Evolutionary conservation across 2,797 vertebrate genomes (phyloP), one percentile per base, ranked within the genome.

Genomic region (Ctenosaura bakeri): DNA sequence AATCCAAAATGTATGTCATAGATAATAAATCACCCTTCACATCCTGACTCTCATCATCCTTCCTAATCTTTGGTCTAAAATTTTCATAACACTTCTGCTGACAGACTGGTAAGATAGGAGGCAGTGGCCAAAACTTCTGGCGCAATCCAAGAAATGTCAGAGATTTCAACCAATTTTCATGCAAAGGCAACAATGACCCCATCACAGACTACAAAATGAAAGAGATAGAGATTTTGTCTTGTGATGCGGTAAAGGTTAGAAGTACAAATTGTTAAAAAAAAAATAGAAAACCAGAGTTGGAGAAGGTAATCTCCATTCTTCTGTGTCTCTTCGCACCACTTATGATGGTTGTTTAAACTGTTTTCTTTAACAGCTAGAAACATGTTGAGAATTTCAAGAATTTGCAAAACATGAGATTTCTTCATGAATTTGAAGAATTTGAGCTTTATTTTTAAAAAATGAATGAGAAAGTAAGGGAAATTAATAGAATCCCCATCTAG

Each of bases 11-110:
- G 46, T 13, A 62, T 38, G 80, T 94, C 93, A 79, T 56, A n/a
- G 85, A 87, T 88, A 95, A 96, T 95, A 94, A 96, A 95, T 95
- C 92, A 95, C 35, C 14, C n/a, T 81, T 32, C 5, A n/a, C 29
- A 14, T 74, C 89, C 24, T 42, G 29, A 26, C 64, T 88, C 46
- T 46, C n/a, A 42, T 93, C 90, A 86, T 16, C 62, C 12, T 77
- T 94, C 92, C 92, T 83, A 90, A 91, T 89, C 54, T 88, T 88
- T 10, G 77, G 69, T 83, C 62, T 92, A 84, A 93, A 92, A 90
- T 87, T 78, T 82, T 93, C n/a, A 82, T 35, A 54, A 50, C 24
- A 91, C 85, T 85, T 74, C 38, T 89, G 86, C 74, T 94, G 89
- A 46, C 76, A 38, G 5, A 38, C 74, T 56, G 74, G 81, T 83